A percentile compares a stretch with the other conserved stretches of the same genome.
Evolutionary conservation across 1,140 invertebrate genomes (phyloP).

Genomic region (Ceratina calcarata): DNA sequence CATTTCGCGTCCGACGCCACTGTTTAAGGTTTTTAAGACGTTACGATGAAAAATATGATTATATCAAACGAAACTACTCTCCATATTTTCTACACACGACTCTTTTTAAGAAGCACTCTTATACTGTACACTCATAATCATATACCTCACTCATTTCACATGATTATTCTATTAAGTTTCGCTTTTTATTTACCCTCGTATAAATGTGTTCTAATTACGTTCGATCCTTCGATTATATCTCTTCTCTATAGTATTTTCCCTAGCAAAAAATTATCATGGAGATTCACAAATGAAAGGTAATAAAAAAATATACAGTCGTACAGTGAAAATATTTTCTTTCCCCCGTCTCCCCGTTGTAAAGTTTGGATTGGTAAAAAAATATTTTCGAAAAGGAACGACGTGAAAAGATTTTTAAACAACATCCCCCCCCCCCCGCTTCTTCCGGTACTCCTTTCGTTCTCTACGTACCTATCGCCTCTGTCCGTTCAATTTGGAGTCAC

Average conservation of each 20-base stretch:
- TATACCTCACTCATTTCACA: constrained; percentile 19
- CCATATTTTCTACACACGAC: constrained; percentile 32
- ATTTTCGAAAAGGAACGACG: constrained; percentile 23
- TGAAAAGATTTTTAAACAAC: constrained; percentile 25
- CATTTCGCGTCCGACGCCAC: constrained; percentile 39
- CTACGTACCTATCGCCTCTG: background rate
- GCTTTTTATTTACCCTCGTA: constrained; percentile 15
- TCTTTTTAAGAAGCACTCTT: constrained; percentile 36
- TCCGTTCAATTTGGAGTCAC: background rate
- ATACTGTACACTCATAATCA: constrained; percentile 19
- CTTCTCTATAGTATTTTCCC: background rate
- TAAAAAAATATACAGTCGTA: constrained; percentile 33
- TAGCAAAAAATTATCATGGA: constrained; percentile 8
- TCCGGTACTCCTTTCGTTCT: too few relatives aligned
- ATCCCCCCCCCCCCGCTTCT: too few relatives aligned
- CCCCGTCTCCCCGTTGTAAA: background rate
- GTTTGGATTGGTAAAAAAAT: constrained; percentile 29
- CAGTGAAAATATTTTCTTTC: constrained; percentile 19
- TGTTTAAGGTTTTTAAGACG: constrained; percentile 41
- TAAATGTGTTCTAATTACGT: constrained; percentile 17
- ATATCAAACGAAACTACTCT: constrained; percentile 47
- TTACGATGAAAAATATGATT: constrained; percentile 62
- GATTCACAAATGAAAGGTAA: constrained; percentile 26
- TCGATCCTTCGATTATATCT: constrained; percentile 4
- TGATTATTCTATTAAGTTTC: background rate